A percentile compares a stretch with the other conserved stretches of the same genome.
Conservation (phyloP, 2,113 vertebrate genomes). For the Muscicapa adusta region DNA sequence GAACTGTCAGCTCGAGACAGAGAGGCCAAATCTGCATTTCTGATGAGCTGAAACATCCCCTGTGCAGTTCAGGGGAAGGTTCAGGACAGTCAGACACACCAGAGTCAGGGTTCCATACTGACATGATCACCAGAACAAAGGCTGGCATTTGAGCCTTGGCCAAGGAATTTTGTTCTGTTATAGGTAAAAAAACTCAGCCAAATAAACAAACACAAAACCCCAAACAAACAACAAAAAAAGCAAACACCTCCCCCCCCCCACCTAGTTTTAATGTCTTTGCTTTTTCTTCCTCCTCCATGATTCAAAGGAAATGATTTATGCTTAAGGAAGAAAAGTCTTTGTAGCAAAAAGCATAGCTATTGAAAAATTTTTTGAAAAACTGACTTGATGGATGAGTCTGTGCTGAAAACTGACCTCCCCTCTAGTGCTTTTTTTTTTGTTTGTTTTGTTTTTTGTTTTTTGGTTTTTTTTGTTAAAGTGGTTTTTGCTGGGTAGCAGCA, state of each 20-base stretch:
- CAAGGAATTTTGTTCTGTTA: not conserved
- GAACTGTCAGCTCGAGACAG: not conserved
- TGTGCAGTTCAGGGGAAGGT: not conserved
- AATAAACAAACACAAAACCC: not conserved
- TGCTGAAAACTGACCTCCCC: not conserved
- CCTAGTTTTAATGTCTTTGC: not conserved
- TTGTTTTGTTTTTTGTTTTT: not conserved
- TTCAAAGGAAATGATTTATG: not conserved
- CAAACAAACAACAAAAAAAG: not conserved
- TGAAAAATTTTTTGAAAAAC: not conserved
- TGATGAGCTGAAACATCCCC: not conserved
- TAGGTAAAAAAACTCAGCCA: not conserved
- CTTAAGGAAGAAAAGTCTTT: not conserved
- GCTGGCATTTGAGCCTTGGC: not conserved
- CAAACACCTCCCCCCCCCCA: accelerated
- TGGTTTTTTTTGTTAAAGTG: not conserved
- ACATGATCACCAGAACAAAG: not conserved
- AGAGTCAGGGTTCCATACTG: not conserved
- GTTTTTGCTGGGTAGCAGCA: not conserved
- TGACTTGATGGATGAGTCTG: not conserved
- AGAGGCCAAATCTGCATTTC: not conserved
- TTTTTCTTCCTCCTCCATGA: not conserved
- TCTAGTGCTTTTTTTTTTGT: no score
- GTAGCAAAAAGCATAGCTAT: not conserved
- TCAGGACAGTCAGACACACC: not conserved